Conservation (phyloP, 2,113 vertebrate genomes). For the Scophthalmus maximus region DNA sequence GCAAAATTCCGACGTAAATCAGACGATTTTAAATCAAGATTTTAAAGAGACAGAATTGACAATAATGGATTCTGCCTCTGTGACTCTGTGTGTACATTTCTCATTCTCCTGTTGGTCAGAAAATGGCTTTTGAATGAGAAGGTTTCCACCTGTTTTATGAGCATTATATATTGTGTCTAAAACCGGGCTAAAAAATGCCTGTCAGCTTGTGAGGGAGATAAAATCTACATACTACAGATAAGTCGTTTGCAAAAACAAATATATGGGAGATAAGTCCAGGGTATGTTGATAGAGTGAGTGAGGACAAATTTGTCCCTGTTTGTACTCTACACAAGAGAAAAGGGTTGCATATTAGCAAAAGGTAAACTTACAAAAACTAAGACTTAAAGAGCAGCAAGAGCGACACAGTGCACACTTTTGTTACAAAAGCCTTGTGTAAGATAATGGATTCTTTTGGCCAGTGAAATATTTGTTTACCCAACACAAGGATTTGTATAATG, state of each 20-base stretch:
- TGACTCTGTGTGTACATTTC: slow-evolving; percentile 22
- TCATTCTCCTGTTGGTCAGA: slow-evolving; percentile 22
- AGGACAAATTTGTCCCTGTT: background rate
- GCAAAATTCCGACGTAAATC: slow-evolving; percentile 6
- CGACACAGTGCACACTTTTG: slow-evolving; percentile 14
- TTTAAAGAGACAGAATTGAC: slow-evolving; percentile 25
- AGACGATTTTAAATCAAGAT: background rate
- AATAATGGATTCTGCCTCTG: slow-evolving; percentile 1
- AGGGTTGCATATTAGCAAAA: background rate
- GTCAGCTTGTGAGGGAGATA: slow-evolving; percentile 1
- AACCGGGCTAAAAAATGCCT: slow-evolving; percentile 5
- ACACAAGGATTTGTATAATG: slow-evolving; percentile 52
- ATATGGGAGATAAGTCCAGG: background rate
- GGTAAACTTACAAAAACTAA: slow-evolving; percentile 5
- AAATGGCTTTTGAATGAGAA: background rate
- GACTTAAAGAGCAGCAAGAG: background rate
- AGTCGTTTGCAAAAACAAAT: background rate
- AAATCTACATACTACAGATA: background rate
- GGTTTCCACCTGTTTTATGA: slow-evolving; percentile 46
- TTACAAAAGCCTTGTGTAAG: slow-evolving; percentile 27
- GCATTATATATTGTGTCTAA: slow-evolving; percentile 9
- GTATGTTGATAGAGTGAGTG: background rate
- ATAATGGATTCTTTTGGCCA: slow-evolving; percentile 30
- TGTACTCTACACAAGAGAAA: background rate
- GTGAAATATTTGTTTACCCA: slow-evolving; percentile 62